Conservation (phyloP, 1,140 invertebrate species). For the Pseudomyrmex gracilis region DNA sequence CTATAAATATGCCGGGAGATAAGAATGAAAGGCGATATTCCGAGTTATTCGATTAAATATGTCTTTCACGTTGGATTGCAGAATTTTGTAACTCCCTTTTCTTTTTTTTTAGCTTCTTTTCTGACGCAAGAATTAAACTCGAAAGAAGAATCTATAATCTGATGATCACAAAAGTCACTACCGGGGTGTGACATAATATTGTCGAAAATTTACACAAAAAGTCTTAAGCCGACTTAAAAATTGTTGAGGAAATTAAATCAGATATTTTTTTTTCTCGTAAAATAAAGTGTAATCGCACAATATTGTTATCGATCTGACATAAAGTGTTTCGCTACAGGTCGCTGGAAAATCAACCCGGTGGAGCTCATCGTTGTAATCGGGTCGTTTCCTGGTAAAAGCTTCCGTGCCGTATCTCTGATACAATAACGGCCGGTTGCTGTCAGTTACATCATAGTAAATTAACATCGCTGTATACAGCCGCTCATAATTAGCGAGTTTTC, state of each 20-base stretch:
- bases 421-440: not conserved
- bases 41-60: constrained; percentile 30
- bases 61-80: not conserved
- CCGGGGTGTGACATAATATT: too few species aligned
- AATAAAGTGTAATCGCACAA: constrained; percentile 17
- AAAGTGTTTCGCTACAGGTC: constrained; percentile 15
- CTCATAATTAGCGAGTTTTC: constrained; percentile 24
- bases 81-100: not conserved
- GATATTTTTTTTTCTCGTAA: constrained; percentile 10
- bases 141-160: too few species aligned
- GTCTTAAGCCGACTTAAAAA: too few species aligned
- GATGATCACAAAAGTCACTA: too few species aligned
- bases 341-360: not conserved
- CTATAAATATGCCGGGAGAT: constrained; percentile 36
- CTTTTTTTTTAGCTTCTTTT: not conserved
- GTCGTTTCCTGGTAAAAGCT: constrained; percentile 51
- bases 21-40: constrained; percentile 35
- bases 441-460: constrained; percentile 38
- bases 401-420: constrained; percentile 46
- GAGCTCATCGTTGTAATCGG: constrained; percentile 11
- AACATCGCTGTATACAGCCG: constrained; percentile 12
- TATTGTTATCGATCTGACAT: constrained; percentile 41
- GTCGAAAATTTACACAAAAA: too few species aligned
- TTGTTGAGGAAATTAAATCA: constrained; percentile 22
- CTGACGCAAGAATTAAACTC: not conserved